A percentile compares a stretch with the other conserved stretches of the same genome.
Evolutionary conservation across 2,113 vertebrate genomes (phyloP).

Genomic region (Romanogobio albipinnatus): DNA sequence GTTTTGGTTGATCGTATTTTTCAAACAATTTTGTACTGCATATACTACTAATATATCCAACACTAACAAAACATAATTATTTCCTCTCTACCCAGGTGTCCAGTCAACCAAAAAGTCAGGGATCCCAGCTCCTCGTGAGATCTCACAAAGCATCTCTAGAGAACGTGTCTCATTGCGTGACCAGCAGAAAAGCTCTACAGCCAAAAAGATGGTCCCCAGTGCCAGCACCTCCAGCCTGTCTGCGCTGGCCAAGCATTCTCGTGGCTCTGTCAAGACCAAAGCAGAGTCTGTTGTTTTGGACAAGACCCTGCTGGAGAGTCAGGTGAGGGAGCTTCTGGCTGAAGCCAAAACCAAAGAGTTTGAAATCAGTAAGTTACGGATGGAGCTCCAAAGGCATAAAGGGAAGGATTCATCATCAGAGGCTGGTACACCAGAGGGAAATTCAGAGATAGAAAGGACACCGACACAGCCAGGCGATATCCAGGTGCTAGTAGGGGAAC

Average conservation of each 20-base stretch:
- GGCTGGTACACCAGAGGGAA: constrained; percentile 62
- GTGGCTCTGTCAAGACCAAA: constrained; percentile 79
- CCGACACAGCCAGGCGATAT: constrained; percentile 68
- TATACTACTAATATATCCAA: neutral
- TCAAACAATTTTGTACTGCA: neutral
- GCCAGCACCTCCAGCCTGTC: constrained; percentile 86
- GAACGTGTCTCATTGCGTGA: constrained; percentile 83
- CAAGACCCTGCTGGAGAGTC: constrained; percentile 84
- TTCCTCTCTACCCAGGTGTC: constrained; percentile 70
- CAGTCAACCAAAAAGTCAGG: constrained; percentile 86
- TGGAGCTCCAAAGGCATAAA: constrained; percentile 85
- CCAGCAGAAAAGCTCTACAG: constrained; percentile 70
- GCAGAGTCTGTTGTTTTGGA: constrained; percentile 82
- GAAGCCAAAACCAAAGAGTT: constrained; percentile 94
- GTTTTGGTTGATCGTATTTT: neutral
- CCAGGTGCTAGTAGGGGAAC: constrained; percentile 78
- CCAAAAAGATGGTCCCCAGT: constrained; percentile 85
- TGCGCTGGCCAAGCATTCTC: constrained; percentile 83
- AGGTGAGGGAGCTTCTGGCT: constrained; percentile 91
- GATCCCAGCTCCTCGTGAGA: constrained; percentile 90
- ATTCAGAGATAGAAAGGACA: constrained; percentile 57
- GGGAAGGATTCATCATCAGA: constrained; percentile 73
- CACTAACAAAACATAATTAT: neutral
- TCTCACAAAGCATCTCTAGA: constrained; percentile 77
- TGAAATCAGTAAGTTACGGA: constrained; percentile 90